phyloP scores from a whole-genome alignment of 2,888 invertebrate species.

The Cinara cedri region DNA sequence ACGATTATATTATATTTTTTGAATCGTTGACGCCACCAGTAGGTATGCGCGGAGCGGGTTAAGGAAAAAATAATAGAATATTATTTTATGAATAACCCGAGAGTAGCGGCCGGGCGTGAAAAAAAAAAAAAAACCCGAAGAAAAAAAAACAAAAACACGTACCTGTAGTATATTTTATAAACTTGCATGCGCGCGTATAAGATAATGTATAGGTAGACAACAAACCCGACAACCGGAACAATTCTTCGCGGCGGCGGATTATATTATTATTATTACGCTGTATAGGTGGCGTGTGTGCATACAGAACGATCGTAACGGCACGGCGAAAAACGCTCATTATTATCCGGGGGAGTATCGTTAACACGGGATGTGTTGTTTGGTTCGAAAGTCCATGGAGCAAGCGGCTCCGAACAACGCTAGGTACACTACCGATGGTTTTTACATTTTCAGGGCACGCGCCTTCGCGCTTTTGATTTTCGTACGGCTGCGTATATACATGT shows the following conservation, averaged over 20 bases:
- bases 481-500: too few species aligned
- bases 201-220: not conserved
- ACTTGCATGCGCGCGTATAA: not conserved
- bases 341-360: too few species aligned
- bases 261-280: too few species aligned
- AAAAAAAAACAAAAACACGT: not conserved
- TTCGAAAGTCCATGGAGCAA: too few species aligned
- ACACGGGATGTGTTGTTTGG: too few species aligned
- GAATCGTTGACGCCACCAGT: not conserved
- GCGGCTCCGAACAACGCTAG: too few species aligned
- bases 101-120: conserved; percentile 46
- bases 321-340: too few species aligned
- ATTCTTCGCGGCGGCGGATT: conserved; percentile 21
- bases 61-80: not conserved
- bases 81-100: not conserved
- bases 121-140: conserved; percentile 23
- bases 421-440: too few species aligned
- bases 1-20: not conserved
- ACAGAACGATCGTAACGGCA: too few species aligned
- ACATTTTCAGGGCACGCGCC: too few species aligned
- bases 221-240: conserved; percentile 52
- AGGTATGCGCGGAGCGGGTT: not conserved
- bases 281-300: too few species aligned
- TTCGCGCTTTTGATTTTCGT: too few species aligned
- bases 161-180: not conserved